Percentiles rank a stretch among this genome's conserved stretches.
These are phyloP conservation scores for Hypena proboscidalis DNA, from an alignment of 2,888 invertebrate species.

Conservation along the genomic window DNA sequence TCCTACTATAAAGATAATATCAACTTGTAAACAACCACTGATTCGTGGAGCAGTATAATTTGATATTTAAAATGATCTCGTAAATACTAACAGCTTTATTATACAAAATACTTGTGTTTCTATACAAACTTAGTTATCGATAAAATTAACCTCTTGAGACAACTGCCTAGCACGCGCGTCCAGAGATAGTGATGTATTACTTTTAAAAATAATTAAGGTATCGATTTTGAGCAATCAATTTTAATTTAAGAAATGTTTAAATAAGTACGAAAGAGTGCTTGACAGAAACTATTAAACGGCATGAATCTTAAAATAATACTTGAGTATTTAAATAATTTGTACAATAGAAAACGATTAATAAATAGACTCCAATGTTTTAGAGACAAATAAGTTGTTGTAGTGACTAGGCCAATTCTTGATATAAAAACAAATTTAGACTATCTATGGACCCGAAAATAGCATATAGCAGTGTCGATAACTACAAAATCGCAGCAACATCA, in stretches of 20 bases:
- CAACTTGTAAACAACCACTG: slow-evolving; percentile 29
- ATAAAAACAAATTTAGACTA: slow-evolving; percentile 1
- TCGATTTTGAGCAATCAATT: too few species aligned
- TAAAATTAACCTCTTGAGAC: slow-evolving; percentile 36
- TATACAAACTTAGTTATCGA: slow-evolving; percentile 62
- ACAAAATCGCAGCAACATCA: slow-evolving; percentile 19
- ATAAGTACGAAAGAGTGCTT: too few species aligned
- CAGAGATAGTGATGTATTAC: slow-evolving; percentile 15
- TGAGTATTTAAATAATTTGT: too few species aligned
- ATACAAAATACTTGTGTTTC: slow-evolving; percentile 67
- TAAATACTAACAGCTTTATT: slow-evolving; percentile 57
- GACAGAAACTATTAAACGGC: too few species aligned
- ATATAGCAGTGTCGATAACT: slow-evolving; percentile 21
- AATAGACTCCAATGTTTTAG: too few species aligned
- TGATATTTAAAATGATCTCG: slow-evolving; percentile 30
- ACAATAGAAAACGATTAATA: too few species aligned
- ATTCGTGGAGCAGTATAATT: slow-evolving; percentile 49
- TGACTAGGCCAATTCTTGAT: slow-evolving; percentile 8
- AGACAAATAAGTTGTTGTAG: background rate
- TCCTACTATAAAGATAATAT: slow-evolving; percentile 24
- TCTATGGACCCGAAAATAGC: slow-evolving; percentile 32
- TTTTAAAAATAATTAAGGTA: too few species aligned
- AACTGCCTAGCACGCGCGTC: slow-evolving; percentile 29
- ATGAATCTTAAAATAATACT: too few species aligned
- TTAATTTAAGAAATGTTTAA: too few species aligned